A percentile compares a stretch with the other conserved stretches of the same genome.
phyloP scores from a whole-genome alignment of 2,797 vertebrate species.

The Manis crassicaudata region DNA sequence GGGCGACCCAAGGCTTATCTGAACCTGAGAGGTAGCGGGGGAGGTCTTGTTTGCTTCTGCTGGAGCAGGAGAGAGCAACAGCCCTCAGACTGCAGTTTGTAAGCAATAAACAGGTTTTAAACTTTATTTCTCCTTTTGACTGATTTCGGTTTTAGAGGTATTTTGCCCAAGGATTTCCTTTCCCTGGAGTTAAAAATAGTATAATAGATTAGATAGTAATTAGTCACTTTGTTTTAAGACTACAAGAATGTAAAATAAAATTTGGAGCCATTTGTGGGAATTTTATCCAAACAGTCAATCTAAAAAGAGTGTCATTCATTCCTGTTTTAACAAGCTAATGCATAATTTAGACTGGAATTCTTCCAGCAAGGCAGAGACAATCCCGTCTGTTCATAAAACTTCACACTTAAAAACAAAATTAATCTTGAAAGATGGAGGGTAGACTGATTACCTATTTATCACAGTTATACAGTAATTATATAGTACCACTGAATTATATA shows the following conservation, averaged over 20 bases:
- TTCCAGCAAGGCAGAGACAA: background rate
- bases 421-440: conserved; percentile 48
- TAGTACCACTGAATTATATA: background rate
- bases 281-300: background rate
- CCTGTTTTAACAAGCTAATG: conserved; percentile 3
- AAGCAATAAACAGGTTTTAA: too few species aligned
- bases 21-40: too few species aligned
- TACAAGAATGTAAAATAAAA: background rate
- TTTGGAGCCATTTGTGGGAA: background rate
- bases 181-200: too few species aligned
- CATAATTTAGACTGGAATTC: background rate
- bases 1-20: too few species aligned
- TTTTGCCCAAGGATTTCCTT: too few species aligned
- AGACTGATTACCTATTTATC: conserved; percentile 45
- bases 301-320: background rate
- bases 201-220: background rate
- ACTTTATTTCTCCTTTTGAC: too few species aligned
- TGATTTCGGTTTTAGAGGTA: too few species aligned
- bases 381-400: conserved; percentile 44
- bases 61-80: too few species aligned
- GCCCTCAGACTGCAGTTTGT: too few species aligned
- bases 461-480: background rate
- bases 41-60: too few species aligned
- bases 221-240: conserved; percentile 38
- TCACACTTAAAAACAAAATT: conserved; percentile 39